Evolutionary conservation across 2,888 invertebrate species (phyloP), one percentile per base, ranked within the genome.

Genomic region (Coelogynopora nodosa): DNA sequence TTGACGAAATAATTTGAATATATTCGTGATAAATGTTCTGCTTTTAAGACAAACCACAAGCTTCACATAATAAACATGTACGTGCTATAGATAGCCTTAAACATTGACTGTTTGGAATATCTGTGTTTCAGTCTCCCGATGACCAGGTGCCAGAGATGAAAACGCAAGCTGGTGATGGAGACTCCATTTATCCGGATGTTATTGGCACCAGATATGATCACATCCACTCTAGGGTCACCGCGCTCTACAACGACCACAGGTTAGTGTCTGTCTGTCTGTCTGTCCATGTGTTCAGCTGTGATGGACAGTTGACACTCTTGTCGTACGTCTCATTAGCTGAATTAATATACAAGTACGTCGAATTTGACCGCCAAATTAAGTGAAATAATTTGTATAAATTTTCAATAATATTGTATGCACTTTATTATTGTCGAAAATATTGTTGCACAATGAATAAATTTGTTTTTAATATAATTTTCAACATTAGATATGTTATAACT

Each of bases 271-370:
- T 10, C 49, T 18, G 18, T 49, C 18, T 49, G 67, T 23, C n/a
- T 90, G 90, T 87, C 90, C 91, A 89, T 90, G 95, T 91, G 5
- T 49, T 49, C 74, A 49, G 49, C 18, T 5, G 26, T 26, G n/a
- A 82, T 86, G 23, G 26, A 85, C n/a, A 85, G n/a, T 31, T 86
- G 30, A 29, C 30, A 86, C n/a, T 13, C 29, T 82, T n/a, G n/a
- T n/a, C n/a, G n/a, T n/a, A n/a, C n/a, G n/a, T 13, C 13, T 82
- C n/a, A 13, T 67, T 67, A n/a, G n/a, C 10, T n/a, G n/a, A n/a
- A n/a, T n/a, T n/a, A n/a, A n/a, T n/a, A n/a, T n/a, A n/a, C n/a
- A n/a, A n/a, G n/a, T n/a, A n/a, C n/a, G n/a, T n/a, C n/a, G n/a
- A n/a, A n/a, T n/a, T n/a, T 49, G 49, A 18, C 49, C 18, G 18